Conservation (phyloP, 1,140 invertebrate species). For the Choristoneura fumiferana region DNA sequence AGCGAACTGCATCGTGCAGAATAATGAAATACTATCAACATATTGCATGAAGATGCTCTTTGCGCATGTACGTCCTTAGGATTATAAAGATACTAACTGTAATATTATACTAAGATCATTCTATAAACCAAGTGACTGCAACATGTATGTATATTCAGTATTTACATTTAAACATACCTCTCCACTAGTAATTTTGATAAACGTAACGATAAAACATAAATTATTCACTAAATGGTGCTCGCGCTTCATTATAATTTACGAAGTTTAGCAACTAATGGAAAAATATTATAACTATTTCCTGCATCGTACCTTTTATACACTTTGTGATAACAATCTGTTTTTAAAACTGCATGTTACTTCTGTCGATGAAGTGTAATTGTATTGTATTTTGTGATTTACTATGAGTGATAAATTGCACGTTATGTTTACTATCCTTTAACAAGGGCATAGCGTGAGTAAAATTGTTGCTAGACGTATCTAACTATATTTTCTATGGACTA, state of each 20-base stretch:
- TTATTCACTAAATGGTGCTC: background rate
- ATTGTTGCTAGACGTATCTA: too few relatives aligned
- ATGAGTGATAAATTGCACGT: background rate
- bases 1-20: too few relatives aligned
- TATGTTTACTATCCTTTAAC: background rate
- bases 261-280: too few relatives aligned
- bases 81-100: too few relatives aligned
- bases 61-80: too few relatives aligned
- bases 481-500: too few relatives aligned
- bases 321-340: slow-evolving; percentile 37
- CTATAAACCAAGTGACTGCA: too few relatives aligned
- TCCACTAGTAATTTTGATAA: background rate
- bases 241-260: background rate
- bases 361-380: background rate
- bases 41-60: too few relatives aligned
- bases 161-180: slow-evolving; percentile 2
- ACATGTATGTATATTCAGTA: too few relatives aligned
- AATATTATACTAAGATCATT: too few relatives aligned
- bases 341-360: background rate
- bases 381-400: background rate
- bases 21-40: too few relatives aligned
- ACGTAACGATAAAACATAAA: background rate
- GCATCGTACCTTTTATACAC: slow-evolving; percentile 38
- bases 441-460: too few relatives aligned
- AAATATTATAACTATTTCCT: background rate